Evolutionary conservation across 2,797 vertebrate genomes (phyloP).

Genomic region (Enteromius viviparus): DNA sequence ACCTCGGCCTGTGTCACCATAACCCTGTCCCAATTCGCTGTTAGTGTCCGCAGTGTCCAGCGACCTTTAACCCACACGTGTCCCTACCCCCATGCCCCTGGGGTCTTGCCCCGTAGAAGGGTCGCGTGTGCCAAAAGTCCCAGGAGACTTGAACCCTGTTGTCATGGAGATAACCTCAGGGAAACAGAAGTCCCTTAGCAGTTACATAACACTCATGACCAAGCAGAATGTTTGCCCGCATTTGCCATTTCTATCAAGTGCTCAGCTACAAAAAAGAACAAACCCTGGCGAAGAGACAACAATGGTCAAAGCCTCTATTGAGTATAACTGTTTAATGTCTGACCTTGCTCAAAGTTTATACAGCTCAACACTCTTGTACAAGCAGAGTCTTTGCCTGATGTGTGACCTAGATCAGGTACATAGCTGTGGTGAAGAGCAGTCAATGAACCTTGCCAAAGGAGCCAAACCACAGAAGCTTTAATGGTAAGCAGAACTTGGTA

Average conservation of each 20-base stretch:
- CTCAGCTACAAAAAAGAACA: slow-evolving; percentile 15
- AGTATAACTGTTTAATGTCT: neutral
- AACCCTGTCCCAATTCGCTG: slow-evolving; percentile 36
- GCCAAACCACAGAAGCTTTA: neutral
- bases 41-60: slow-evolving; percentile 47
- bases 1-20: slow-evolving; percentile 37
- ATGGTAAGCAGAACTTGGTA: neutral
- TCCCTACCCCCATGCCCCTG: slow-evolving; percentile 34
- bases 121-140: slow-evolving; percentile 57
- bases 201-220: slow-evolving; percentile 57
- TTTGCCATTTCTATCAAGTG: slow-evolving; percentile 17
- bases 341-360: slow-evolving; percentile 2
- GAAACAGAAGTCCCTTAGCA: slow-evolving; percentile 51
- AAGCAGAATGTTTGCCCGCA: slow-evolving; percentile 28
- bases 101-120: slow-evolving; percentile 41
- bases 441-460: neutral
- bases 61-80: slow-evolving; percentile 50
- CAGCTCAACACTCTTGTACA: slow-evolving; percentile 6
- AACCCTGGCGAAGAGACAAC: neutral
- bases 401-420: neutral
- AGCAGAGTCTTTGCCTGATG: neutral
- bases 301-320: neutral
- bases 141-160: slow-evolving; percentile 44
- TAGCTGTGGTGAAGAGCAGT: neutral
- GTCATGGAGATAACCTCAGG: slow-evolving; percentile 57